These are phyloP conservation scores for Heterotilapia buettikoferi DNA, from an alignment of 2,113 vertebrate species.

Conservation along the genomic window DNA sequence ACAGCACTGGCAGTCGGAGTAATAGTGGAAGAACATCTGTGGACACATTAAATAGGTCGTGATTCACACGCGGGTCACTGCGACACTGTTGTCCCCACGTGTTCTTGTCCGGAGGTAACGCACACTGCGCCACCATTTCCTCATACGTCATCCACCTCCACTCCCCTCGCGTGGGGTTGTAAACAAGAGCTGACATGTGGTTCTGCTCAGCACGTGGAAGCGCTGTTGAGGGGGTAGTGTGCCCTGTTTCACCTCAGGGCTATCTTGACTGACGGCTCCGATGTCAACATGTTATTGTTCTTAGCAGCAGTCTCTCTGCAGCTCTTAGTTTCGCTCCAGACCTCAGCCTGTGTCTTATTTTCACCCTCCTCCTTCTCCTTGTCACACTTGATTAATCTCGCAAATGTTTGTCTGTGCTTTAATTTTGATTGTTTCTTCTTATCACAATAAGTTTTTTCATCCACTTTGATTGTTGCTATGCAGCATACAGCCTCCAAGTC, in stretches of 20 bases:
- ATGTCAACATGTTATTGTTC: not conserved
- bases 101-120: constrained; percentile 42
- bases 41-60: not conserved
- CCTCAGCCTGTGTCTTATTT: not conserved
- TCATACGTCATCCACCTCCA: constrained; percentile 47
- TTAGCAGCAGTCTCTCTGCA: not conserved
- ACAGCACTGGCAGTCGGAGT: not conserved
- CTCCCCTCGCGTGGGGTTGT: constrained; percentile 36
- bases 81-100: constrained; percentile 49
- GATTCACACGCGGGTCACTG: constrained; percentile 45
- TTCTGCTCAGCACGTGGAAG: constrained; percentile 34
- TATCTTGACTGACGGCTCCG: not conserved
- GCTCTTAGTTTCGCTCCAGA: not conserved
- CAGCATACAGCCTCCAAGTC: not conserved
- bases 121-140: constrained; percentile 33
- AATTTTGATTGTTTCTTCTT: not conserved
- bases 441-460: not conserved
- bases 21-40: not conserved
- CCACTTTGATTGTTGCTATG: not conserved
- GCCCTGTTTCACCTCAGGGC: not conserved
- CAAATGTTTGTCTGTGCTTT: not conserved
- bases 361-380: not conserved
- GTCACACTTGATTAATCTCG: not conserved
- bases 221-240: not conserved
- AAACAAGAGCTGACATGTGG: constrained; percentile 63